These are phyloP conservation scores for Tetanocera ferruginea DNA, from an alignment of 2,888 invertebrate species.

Conservation along the genomic window DNA sequence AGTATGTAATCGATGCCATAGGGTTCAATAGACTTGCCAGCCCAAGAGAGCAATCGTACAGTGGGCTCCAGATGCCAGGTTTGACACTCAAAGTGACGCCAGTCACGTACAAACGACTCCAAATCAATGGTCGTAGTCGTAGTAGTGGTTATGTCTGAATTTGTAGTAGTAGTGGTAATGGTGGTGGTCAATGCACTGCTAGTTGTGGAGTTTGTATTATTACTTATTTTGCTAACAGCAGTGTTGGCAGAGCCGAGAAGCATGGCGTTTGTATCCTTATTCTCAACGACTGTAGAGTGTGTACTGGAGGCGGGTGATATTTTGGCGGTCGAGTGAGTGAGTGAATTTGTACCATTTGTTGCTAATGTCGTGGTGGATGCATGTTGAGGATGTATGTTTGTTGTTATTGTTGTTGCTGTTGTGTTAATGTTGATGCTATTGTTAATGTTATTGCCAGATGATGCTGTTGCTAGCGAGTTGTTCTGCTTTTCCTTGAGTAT, in stretches of 20 bases:
- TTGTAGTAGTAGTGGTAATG: slow-evolving; percentile 23
- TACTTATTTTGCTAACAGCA: too few species aligned
- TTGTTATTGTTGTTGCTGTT: slow-evolving; percentile 11
- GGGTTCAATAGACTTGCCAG: slow-evolving; percentile 96
- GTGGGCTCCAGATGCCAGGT: slow-evolving; percentile 98
- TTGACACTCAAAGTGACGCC: slow-evolving; percentile 91
- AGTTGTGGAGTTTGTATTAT: neutral
- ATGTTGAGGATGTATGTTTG: slow-evolving; percentile 34
- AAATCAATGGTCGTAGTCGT: slow-evolving; percentile 67
- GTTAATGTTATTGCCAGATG: neutral
- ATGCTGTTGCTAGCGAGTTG: neutral
- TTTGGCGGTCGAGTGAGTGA: neutral
- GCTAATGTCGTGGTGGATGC: slow-evolving; percentile 42
- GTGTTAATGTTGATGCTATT: neutral
- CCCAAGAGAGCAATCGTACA: slow-evolving; percentile 87
- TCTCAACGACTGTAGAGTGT: neutral
- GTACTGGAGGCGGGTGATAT: slow-evolving; percentile 18
- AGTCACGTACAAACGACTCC: slow-evolving; percentile 83
- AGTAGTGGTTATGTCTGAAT: slow-evolving; percentile 8
- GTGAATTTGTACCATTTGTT: neutral
- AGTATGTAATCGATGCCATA: slow-evolving; percentile 98
- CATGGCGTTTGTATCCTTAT: neutral
- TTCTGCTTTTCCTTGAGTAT: slow-evolving; percentile 59
- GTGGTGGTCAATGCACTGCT: slow-evolving; percentile 6
- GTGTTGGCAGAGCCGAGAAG: neutral